Percentiles rank a stretch among this genome's conserved stretches.
Conservation (phyloP, 2,797 vertebrate genomes). For the Aselliscus stoliczkanus region DNA sequence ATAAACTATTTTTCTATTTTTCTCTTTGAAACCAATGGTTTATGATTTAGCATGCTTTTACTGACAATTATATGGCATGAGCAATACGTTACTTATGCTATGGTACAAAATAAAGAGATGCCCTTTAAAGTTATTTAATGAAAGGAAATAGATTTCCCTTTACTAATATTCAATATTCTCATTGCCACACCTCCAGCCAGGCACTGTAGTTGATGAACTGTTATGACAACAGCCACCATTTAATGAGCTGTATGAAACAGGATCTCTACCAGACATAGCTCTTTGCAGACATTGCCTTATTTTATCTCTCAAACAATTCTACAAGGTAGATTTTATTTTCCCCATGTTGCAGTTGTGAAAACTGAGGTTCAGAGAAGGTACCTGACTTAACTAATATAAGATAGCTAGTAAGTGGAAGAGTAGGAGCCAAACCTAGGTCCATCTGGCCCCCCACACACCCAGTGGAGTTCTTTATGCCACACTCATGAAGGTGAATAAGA, state of each 20-base stretch:
- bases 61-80: not conserved
- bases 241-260: not conserved
- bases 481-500: not conserved
- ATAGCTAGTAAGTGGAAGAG: not conserved
- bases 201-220: not conserved
- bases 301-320: not conserved
- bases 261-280: not conserved
- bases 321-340: not conserved
- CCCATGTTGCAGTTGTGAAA: not conserved
- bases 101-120: conserved; percentile 28
- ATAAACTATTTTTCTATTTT: conserved; percentile 1
- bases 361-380: not conserved
- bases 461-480: not conserved
- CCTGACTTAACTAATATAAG: not conserved
- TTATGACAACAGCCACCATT: not conserved
- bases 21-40: not conserved
- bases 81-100: not conserved
- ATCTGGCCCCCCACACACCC: fast-evolving
- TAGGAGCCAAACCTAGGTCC: not conserved
- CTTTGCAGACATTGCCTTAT: not conserved
- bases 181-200: not conserved
- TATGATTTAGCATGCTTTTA: not conserved
- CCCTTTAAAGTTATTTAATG: not conserved
- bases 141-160: conserved; percentile 16
- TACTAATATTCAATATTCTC: not conserved